Evolutionary conservation across 2,797 vertebrate genomes (phyloP).

Genomic region (Centropyge bicolor): DNA sequence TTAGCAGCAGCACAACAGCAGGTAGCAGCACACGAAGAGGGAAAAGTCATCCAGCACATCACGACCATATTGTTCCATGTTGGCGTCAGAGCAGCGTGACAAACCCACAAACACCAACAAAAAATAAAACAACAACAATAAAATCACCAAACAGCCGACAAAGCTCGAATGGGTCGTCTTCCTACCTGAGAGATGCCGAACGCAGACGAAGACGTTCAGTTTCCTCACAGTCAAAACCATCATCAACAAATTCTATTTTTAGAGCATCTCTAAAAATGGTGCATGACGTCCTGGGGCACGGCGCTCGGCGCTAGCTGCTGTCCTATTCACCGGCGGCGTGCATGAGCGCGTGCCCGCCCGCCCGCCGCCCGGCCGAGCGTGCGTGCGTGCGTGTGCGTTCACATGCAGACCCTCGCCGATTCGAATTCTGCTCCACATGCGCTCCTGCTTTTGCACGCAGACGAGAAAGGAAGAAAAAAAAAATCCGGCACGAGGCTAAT

Average conservation of each 20-base stretch:
- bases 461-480: neutral
- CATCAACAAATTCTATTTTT: slow-evolving; percentile 76
- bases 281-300: slow-evolving; percentile 78
- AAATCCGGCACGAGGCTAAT: slow-evolving; percentile 62
- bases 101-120: neutral
- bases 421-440: slow-evolving; percentile 44
- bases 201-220: neutral
- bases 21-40: slow-evolving; percentile 16
- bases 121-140: neutral
- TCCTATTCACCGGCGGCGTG: slow-evolving; percentile 62
- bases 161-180: neutral
- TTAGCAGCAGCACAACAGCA: slow-evolving; percentile 49
- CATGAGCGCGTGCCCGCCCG: slow-evolving; percentile 50
- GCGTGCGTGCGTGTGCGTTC: neutral
- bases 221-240: slow-evolving; percentile 49
- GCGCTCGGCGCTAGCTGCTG: slow-evolving; percentile 52
- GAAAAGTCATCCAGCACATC: neutral
- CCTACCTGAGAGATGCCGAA: slow-evolving; percentile 54
- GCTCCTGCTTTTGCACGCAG: slow-evolving; percentile 22
- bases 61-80: slow-evolving; percentile 22
- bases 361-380: neutral
- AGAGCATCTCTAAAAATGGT: slow-evolving; percentile 79
- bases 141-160: neutral
- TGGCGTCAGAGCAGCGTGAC: slow-evolving; percentile 25
- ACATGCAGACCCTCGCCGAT: slow-evolving; percentile 4